These are phyloP conservation scores for Lycophotia porphyrea DNA, from an alignment of 2,888 invertebrate genomes.

Conservation along the genomic window DNA sequence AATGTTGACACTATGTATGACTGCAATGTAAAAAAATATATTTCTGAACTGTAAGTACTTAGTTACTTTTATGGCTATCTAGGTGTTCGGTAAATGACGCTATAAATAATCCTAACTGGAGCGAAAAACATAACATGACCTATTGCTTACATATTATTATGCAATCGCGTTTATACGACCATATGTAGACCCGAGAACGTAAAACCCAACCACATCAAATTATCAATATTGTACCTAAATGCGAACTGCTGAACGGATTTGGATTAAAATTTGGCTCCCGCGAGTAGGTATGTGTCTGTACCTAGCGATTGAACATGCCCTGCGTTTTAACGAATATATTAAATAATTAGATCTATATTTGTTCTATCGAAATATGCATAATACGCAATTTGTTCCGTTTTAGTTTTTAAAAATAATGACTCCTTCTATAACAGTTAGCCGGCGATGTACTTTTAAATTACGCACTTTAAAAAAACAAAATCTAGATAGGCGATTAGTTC, in stretches of 20 bases:
- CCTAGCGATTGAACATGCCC: no score
- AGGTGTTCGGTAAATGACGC: not conserved
- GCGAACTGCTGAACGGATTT: not conserved
- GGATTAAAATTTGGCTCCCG: not conserved
- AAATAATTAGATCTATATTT: no score
- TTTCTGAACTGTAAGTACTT: not conserved
- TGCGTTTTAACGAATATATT: no score
- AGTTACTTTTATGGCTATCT: not conserved
- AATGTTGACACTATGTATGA: not conserved
- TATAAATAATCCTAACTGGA: not conserved
- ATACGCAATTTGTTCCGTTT: no score
- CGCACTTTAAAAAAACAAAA: no score
- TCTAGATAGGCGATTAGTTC: no score
- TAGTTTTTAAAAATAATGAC: no score
- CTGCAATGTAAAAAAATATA: constrained; percentile 1
- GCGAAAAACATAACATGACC: not conserved
- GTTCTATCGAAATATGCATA: no score
- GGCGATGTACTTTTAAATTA: no score
- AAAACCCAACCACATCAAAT: not conserved
- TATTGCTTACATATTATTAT: constrained; percentile 6
- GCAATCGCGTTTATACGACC: not conserved
- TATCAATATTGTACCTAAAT: not conserved
- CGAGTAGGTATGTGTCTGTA: not conserved
- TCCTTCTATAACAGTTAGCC: no score
- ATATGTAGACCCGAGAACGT: not conserved